Evolutionary conservation across 2,888 invertebrate genomes (phyloP).

Genomic region (Drosophila acutilabella): DNA sequence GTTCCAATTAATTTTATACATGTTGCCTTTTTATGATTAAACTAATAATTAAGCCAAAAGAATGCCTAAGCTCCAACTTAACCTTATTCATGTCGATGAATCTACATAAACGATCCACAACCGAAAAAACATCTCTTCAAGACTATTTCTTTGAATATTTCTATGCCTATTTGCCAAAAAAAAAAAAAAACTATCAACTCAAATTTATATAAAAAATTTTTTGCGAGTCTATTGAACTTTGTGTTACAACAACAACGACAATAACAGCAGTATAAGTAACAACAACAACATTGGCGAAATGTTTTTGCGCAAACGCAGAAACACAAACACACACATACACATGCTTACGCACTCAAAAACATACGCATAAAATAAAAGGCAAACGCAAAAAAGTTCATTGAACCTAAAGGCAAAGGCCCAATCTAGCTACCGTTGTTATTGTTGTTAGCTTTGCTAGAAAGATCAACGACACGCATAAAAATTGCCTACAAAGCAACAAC

Average conservation of each 20-base stretch:
- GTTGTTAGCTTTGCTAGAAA: conserved; percentile 48
- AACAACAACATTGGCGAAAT: conserved; percentile 30
- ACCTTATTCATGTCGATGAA: too few species aligned
- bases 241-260: conserved; percentile 50
- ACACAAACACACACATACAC: conserved; percentile 10
- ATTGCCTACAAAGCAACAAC: conserved; percentile 33
- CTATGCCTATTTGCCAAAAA: conserved; percentile 9
- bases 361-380: conserved; percentile 38
- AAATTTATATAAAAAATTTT: conserved; percentile 21
- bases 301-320: conserved; percentile 46
- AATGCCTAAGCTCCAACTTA: too few species aligned
- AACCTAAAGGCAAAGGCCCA: conserved; percentile 51
- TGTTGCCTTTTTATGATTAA: too few species aligned
- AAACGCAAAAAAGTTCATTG: conserved; percentile 75
- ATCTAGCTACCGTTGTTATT: conserved; percentile 35
- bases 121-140: not conserved
- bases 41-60: too few species aligned
- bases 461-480: conserved; percentile 80
- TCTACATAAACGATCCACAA: not conserved
- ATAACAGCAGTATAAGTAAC: conserved; percentile 14
- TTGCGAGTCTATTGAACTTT: conserved; percentile 81
- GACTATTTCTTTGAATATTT: not conserved
- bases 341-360: conserved; percentile 28
- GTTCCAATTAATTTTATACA: too few species aligned
- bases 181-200: conserved; percentile 14